Conservation (phyloP, 2,113 vertebrate genomes). For the Cyprinus carpio region DNA sequence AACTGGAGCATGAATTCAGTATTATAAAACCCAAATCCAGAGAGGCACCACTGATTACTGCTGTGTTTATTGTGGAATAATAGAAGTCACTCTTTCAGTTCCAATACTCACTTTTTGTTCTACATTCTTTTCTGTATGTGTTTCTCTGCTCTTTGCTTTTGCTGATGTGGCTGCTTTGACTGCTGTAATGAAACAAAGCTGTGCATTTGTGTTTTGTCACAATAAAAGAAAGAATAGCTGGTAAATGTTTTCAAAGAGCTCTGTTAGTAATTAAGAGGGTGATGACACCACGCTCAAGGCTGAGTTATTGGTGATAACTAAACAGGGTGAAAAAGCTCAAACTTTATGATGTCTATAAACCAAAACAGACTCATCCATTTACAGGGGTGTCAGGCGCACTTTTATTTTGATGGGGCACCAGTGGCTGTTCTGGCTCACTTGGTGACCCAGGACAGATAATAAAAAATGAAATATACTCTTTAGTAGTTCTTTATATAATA, state of each 20-base stretch:
- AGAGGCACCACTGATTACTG: neutral
- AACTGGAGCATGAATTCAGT: neutral
- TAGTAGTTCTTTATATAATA: neutral
- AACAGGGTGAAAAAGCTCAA: conserved; percentile 3
- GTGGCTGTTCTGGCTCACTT: neutral
- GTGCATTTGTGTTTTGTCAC: neutral
- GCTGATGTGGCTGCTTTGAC: conserved; percentile 23
- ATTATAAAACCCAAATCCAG: neutral
- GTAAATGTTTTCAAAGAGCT: conserved; percentile 11
- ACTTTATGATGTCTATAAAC: neutral
- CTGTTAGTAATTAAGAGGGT: conserved; percentile 30
- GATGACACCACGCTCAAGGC: neutral
- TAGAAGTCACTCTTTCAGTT: neutral
- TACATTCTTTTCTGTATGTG: conserved; percentile 3
- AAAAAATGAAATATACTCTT: neutral
- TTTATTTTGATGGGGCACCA: neutral
- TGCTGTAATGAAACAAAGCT: conserved; percentile 24
- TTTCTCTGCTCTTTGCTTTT: neutral
- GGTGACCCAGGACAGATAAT: neutral
- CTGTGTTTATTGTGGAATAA: neutral
- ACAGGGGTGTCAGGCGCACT: neutral
- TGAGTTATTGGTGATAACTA: conserved; percentile 21
- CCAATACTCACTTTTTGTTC: neutral
- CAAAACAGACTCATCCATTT: neutral
- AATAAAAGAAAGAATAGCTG: conserved; percentile 9